phyloP scores from a whole-genome alignment of 2,888 invertebrate species.

The Mycalesis mineus region DNA sequence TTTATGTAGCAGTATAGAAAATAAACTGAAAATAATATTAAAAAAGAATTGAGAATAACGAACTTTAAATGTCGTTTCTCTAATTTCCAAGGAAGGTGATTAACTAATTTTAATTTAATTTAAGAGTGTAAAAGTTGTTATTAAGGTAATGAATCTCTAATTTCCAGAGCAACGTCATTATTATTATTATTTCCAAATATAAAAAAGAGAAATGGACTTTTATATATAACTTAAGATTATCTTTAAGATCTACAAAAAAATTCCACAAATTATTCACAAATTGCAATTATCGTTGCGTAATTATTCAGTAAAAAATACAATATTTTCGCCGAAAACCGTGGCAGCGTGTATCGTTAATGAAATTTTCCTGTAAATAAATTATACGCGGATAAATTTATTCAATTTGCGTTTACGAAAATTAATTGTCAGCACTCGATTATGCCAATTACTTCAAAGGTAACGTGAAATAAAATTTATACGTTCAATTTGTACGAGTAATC shows the following conservation, averaged over 20 bases:
- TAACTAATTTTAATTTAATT: too few species aligned
- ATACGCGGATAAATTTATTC: constrained; percentile 17
- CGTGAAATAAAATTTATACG: constrained; percentile 13
- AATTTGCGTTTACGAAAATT: constrained; percentile 14
- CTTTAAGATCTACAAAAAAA: too few species aligned
- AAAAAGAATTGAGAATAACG: too few species aligned
- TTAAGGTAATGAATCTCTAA: too few species aligned
- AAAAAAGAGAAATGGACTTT: too few species aligned
- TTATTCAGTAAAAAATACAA: neutral
- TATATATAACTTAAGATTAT: too few species aligned
- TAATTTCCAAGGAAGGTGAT: too few species aligned
- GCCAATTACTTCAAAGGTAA: constrained; percentile 12
- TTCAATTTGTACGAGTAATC: constrained; percentile 5
- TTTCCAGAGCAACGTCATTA: too few species aligned
- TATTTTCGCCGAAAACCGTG: neutral
- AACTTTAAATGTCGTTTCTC: too few species aligned
- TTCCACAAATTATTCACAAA: neutral
- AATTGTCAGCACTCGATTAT: constrained; percentile 18
- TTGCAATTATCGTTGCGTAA: neutral
- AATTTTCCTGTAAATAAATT: constrained; percentile 15
- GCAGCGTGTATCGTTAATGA: constrained; percentile 4
- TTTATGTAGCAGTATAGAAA: too few species aligned
- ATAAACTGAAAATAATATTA: too few species aligned
- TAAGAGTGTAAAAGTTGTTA: too few species aligned
- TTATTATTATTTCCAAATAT: neutral